phyloP scores from a whole-genome alignment of 2,797 vertebrate genomes.

The Gouania willdenowi region DNA sequence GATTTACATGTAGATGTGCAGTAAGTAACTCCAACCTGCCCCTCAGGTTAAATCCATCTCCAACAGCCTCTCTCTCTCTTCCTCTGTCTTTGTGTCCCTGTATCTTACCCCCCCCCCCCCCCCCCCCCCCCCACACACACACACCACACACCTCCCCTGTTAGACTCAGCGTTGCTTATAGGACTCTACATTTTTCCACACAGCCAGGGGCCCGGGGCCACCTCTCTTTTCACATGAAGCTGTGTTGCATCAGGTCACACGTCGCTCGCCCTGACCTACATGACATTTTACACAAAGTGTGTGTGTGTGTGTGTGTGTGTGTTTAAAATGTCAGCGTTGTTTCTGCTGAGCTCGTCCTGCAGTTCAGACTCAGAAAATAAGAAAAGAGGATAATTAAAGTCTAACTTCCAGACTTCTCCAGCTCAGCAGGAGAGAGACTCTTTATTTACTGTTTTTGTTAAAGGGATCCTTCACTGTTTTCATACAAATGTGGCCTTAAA shows the following conservation, averaged over 20 bases:
- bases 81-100: conserved; percentile 16
- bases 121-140: not conserved
- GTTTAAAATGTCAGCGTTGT: conserved; percentile 16
- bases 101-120: conserved; percentile 11
- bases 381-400: conserved; percentile 47
- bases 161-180: conserved; percentile 1
- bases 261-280: conserved; percentile 31
- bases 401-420: conserved; percentile 36
- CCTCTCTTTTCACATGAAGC: conserved; percentile 11
- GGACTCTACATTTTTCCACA: conserved; percentile 14
- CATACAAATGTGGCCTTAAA: too few species aligned
- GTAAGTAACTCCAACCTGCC: conserved; percentile 52
- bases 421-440: conserved; percentile 53
- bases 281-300: not conserved
- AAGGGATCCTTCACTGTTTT: too few species aligned
- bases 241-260: conserved; percentile 26
- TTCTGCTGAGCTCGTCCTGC: conserved; percentile 1
- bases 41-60: conserved; percentile 59
- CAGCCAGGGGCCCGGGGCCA: conserved; percentile 31
- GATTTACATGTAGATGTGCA: conserved; percentile 56
- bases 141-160: not conserved
- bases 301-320: not conserved
- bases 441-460: too few species aligned
- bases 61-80: conserved; percentile 26
- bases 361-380: not conserved